A percentile compares a stretch with the other conserved stretches of the same genome.
phyloP scores from a whole-genome alignment of 1,140 invertebrate species.

The Drosophila albomicans region DNA sequence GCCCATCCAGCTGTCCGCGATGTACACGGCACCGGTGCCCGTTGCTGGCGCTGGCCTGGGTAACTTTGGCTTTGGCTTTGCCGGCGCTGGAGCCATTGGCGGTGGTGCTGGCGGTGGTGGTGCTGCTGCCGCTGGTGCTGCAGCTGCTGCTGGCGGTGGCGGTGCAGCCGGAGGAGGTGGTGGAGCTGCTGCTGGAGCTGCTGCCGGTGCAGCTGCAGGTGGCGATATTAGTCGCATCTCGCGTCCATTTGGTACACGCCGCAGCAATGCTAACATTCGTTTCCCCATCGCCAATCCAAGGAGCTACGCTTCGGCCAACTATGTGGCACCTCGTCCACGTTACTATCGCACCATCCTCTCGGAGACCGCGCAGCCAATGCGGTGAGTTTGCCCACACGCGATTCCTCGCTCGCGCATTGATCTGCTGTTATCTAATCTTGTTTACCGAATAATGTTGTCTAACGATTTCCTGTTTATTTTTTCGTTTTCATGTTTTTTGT shows the following conservation, averaged over 20 bases:
- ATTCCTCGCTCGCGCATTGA: not conserved
- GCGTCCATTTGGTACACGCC: slow-evolving; percentile 11
- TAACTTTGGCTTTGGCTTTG: slow-evolving; percentile 45
- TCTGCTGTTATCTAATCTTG: not conserved
- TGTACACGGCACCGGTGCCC: slow-evolving; percentile 71
- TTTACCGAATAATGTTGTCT: not conserved
- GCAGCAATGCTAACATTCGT: slow-evolving; percentile 47
- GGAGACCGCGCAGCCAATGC: slow-evolving; percentile 49
- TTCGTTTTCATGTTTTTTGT: not conserved
- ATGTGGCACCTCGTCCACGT: slow-evolving; percentile 72
- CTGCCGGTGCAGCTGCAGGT: slow-evolving; percentile 28
- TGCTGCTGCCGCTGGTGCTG: slow-evolving; percentile 33
- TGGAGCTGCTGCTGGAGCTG: slow-evolving; percentile 10
- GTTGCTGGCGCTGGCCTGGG: slow-evolving; percentile 52
- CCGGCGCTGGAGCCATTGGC: slow-evolving; percentile 1
- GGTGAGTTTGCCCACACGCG: slow-evolving; percentile 34
- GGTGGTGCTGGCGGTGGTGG: slow-evolving; percentile 26
- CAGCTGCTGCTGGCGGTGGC: slow-evolving; percentile 3
- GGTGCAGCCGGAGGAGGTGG: slow-evolving; percentile 9
- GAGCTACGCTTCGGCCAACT: slow-evolving; percentile 72
- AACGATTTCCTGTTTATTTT: not conserved
- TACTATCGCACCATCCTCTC: slow-evolving; percentile 57
- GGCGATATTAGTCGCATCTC: slow-evolving; percentile 25
- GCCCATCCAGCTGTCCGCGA: slow-evolving; percentile 79
- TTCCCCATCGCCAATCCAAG: slow-evolving; percentile 70